Conservation (phyloP, 2,888 invertebrate genomes). For the Dusona sp. region DNA sequence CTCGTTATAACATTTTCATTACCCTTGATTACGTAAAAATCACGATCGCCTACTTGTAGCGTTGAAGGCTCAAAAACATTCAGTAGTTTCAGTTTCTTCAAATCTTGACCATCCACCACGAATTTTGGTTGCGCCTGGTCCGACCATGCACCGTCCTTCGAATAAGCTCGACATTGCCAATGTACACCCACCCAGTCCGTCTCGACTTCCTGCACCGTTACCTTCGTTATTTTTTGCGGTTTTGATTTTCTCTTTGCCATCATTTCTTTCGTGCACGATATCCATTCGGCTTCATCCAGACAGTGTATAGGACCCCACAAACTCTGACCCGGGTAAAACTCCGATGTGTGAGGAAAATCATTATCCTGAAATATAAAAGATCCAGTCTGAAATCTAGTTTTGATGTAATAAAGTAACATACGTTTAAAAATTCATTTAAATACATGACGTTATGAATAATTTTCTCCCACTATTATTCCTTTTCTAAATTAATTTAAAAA, state of each 20-base stretch:
- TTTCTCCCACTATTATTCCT: neutral
- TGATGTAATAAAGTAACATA: neutral
- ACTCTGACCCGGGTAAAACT: conserved; percentile 91
- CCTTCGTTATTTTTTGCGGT: conserved; percentile 84
- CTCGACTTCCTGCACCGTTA: conserved; percentile 93
- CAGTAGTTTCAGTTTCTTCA: conserved; percentile 92
- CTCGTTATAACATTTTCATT: conserved; percentile 91
- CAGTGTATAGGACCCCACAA: conserved; percentile 91
- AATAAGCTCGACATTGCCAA: conserved; percentile 93
- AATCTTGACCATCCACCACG: conserved; percentile 90
- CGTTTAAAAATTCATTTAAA: neutral
- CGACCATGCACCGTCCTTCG: conserved; percentile 87
- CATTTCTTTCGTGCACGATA: conserved; percentile 91
- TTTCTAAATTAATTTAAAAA: no score
- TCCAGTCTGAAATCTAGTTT: neutral
- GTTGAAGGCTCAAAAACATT: conserved; percentile 95
- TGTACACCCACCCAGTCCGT: conserved; percentile 93
- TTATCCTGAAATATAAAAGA: conserved; percentile 83
- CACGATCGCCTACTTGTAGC: conserved; percentile 95
- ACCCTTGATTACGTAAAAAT: conserved; percentile 91
- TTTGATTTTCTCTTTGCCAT: conserved; percentile 85
- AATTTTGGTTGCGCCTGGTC: conserved; percentile 89
- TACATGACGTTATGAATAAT: neutral
- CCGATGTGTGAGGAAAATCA: conserved; percentile 86
- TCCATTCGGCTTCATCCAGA: conserved; percentile 92